Conservation (phyloP, 2,113 vertebrate species). For the Misgurnus anguillicaudatus region DNA sequence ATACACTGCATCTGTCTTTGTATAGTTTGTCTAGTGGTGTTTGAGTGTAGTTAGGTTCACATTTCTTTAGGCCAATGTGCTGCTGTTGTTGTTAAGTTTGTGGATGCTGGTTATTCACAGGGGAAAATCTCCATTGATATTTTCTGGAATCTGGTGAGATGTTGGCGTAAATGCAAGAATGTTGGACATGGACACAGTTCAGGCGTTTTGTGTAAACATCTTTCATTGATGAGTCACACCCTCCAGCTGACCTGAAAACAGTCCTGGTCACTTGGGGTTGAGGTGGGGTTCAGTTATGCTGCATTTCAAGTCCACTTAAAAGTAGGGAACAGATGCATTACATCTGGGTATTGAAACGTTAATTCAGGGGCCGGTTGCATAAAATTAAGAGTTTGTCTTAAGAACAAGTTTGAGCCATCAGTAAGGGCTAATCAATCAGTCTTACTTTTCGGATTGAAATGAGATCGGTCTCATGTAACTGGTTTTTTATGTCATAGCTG, state of each 20-base stretch:
- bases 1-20: slow-evolving; percentile 45
- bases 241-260: slow-evolving; percentile 11
- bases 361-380: no score
- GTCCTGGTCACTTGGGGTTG: not conserved
- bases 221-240: not conserved
- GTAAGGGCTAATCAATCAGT: no score
- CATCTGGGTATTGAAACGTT: no score
- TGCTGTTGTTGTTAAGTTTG: slow-evolving; percentile 73
- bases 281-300: not conserved
- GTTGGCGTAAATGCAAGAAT: slow-evolving; percentile 59
- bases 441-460: no score
- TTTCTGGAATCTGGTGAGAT: slow-evolving; percentile 61
- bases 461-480: no score
- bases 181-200: not conserved
- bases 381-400: no score
- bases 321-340: no score
- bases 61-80: slow-evolving; percentile 72
- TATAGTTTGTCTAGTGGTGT: slow-evolving; percentile 58
- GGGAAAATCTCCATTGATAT: slow-evolving; percentile 68
- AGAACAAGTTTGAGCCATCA: no score
- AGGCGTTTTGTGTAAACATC: slow-evolving; percentile 17
- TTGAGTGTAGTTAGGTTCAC: slow-evolving; percentile 67
- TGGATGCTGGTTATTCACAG: slow-evolving; percentile 69
- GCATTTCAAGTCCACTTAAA: not conserved
- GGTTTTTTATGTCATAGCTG: no score